Conservation (phyloP, 2,113 vertebrate genomes). For the Circaetus cinerascens region DNA sequence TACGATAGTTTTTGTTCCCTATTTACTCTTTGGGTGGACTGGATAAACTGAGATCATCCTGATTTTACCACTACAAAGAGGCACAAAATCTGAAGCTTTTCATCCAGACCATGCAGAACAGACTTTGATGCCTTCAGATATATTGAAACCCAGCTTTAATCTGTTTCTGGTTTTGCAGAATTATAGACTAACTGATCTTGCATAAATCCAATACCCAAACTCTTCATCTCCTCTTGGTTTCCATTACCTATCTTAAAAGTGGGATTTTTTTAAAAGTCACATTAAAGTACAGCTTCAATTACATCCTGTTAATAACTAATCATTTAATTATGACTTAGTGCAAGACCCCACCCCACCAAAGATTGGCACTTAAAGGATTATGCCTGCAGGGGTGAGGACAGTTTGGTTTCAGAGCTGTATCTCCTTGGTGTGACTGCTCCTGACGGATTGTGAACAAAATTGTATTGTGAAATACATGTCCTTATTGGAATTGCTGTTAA, state of each 20-base stretch:
- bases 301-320: slow-evolving; percentile 48
- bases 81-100: not conserved
- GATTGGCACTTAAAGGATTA: slow-evolving; percentile 27
- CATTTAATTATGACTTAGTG: slow-evolving; percentile 31
- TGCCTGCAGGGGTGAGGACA: slow-evolving; percentile 23
- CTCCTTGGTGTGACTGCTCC: slow-evolving; percentile 30
- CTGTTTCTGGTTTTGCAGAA: not conserved
- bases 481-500: slow-evolving; percentile 57
- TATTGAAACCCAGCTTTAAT: not conserved
- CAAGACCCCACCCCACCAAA: slow-evolving; percentile 11
- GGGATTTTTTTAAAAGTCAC: not conserved
- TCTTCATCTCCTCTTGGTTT: not conserved
- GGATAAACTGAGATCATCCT: not conserved
- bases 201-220: not conserved
- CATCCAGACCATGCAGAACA: not conserved
- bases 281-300: slow-evolving; percentile 25
- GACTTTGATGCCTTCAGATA: not conserved
- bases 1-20: not conserved
- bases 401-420: slow-evolving; percentile 26
- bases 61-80: not conserved
- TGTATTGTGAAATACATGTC: slow-evolving; percentile 43
- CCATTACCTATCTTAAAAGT: not conserved
- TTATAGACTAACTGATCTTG: not conserved
- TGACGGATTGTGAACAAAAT: slow-evolving; percentile 35
- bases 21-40: not conserved